Base-by-base conservation (phyloP, 2,888 invertebrate genomes). In the Dryomyza anilis region DNA sequence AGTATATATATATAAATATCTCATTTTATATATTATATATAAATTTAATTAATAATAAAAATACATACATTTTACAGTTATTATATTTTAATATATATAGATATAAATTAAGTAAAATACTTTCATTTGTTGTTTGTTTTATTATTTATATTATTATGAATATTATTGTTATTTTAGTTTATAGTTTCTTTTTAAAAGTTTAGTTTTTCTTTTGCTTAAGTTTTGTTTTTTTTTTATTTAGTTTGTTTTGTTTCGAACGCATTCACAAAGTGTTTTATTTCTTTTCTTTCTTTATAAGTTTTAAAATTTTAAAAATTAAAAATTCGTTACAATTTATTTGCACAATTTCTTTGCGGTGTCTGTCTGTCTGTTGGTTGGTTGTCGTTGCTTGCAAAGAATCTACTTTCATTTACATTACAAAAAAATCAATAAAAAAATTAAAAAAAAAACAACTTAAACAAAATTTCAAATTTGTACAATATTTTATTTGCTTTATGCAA, bases 21-120 rank as follows among this genome's bases (percentile, higher is more conserved):
- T 46, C 6, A 19, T 46, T 19, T 5, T 6, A 53, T 30, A 55
- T 33, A 55, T 55, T 23, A 33, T 19, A 6, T 39, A 25, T 45
- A 59, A 46, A 46, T 59, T 46, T 48, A 59, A 59, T 59, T 48
- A 46, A 30, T 48, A 48, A 59, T 59, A 48, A 48, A 59, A 59
- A 59, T 59, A 59, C 59, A 59, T 46, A 19, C 29, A 58, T 57
- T 57, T 57, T 46, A 56, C 56, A 58, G 46, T 25, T 36, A 19
- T 33, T 19, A 23, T 39, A n/a, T 39, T 16, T 39, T 6, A 16
- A 16, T 48, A 23, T 25, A 48, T 48, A 25, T 50, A 61, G 14
- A 33, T 33, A 48, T 65, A 45, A 25, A 48, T 57, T 66, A 70
- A 57, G 63, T 72, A 69, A 71, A 72, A 71, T 70, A 66, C 73